Evolutionary conservation across 2,888 invertebrate genomes (phyloP).

Genomic region (Steinernema hermaphroditum): DNA sequence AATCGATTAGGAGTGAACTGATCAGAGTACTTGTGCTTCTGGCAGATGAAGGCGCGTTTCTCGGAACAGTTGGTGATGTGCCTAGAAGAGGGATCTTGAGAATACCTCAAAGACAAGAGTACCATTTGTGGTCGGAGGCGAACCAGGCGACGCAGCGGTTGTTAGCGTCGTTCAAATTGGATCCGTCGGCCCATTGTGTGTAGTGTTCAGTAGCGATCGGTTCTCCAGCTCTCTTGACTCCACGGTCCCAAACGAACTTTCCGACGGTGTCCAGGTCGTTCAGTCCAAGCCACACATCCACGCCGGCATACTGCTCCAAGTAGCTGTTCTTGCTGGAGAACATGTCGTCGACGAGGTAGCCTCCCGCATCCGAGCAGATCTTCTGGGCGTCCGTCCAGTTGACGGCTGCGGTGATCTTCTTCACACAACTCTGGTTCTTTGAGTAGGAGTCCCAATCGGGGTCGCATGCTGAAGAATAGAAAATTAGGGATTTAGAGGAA

Average conservation of each 20-base stretch:
- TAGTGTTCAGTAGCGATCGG: constrained; percentile 36
- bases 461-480: constrained; percentile 42
- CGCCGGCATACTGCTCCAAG: constrained; percentile 10
- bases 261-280: constrained; percentile 24
- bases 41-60: constrained; percentile 47
- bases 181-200: background rate
- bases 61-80: constrained; percentile 43
- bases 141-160: background rate
- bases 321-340: constrained; percentile 32
- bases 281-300: constrained; percentile 35
- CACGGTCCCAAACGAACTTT: constrained; percentile 33
- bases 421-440: constrained; percentile 46
- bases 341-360: constrained; percentile 52
- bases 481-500: too few species aligned
- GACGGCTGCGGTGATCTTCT: constrained; percentile 12
- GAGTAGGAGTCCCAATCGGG: constrained; percentile 44
- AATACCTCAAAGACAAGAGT: background rate
- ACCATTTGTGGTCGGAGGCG: background rate
- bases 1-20: constrained; percentile 44
- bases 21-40: constrained; percentile 50
- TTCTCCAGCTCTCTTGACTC: constrained; percentile 38
- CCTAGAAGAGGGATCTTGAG: constrained; percentile 12
- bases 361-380: constrained; percentile 47
- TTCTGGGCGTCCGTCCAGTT: constrained; percentile 43
- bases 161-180: background rate